phyloP scores from a whole-genome alignment of 2,113 vertebrate species.

The Prolemur simus region DNA sequence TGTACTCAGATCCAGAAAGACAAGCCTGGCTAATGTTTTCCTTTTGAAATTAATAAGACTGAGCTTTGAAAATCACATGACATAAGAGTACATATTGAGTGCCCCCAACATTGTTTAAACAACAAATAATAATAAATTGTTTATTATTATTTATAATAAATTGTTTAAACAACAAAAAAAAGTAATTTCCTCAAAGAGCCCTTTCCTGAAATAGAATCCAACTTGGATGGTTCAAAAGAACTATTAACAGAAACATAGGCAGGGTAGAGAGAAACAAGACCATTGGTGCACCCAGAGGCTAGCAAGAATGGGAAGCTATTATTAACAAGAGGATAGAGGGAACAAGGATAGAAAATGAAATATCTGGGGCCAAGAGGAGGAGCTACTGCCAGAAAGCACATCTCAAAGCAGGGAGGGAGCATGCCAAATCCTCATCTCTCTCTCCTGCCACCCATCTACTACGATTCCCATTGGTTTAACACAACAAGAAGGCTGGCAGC shows the following conservation, averaged over 20 bases:
- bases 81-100: background rate
- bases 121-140: background rate
- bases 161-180: background rate
- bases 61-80: background rate
- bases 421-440: background rate
- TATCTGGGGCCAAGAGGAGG: background rate
- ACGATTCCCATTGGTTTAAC: background rate
- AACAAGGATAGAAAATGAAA: background rate
- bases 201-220: background rate
- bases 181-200: background rate
- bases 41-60: background rate
- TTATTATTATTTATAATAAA: background rate
- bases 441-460: background rate
- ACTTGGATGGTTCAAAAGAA: background rate
- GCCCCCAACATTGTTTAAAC: background rate
- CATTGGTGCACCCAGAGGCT: rapidly evolving
- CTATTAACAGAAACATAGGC: background rate
- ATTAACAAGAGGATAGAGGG: background rate
- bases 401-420: background rate
- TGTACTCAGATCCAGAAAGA: background rate
- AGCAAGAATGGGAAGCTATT: background rate
- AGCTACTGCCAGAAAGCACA: background rate
- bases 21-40: background rate
- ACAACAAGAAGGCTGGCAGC: background rate
- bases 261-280: background rate